Percentiles rank a stretch among this genome's conserved stretches.
phyloP scores from a whole-genome alignment of 2,888 invertebrate genomes.

The Agrilus mali region DNA sequence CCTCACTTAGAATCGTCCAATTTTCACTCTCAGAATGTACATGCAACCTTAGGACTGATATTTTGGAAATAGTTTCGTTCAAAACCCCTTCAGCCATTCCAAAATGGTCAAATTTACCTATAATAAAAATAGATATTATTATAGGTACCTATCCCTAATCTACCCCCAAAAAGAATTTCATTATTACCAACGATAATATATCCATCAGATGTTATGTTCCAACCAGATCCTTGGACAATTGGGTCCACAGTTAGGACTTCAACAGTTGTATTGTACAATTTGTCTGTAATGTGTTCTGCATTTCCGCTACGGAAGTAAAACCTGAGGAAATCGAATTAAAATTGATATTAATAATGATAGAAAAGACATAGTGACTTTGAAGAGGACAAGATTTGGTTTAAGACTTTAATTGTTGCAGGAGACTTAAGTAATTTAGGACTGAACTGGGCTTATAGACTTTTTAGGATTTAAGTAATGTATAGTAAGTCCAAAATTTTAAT shows the following conservation, averaged over 20 bases:
- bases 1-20: slow-evolving; percentile 89
- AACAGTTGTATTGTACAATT: slow-evolving; percentile 74
- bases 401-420: too few species aligned
- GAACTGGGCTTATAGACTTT: too few species aligned
- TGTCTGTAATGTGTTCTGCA: slow-evolving; percentile 77
- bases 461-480: too few species aligned
- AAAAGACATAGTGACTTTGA: too few species aligned
- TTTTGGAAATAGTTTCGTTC: slow-evolving; percentile 51
- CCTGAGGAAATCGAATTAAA: slow-evolving; percentile 34
- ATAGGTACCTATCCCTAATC: neutral
- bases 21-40: slow-evolving; percentile 70
- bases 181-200: slow-evolving; percentile 53
- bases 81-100: slow-evolving; percentile 68
- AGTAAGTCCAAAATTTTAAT: too few species aligned
- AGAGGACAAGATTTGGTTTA: neutral
- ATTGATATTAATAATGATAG: neutral
- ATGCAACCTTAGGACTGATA: slow-evolving; percentile 61
- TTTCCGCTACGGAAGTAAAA: slow-evolving; percentile 81
- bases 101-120: slow-evolving; percentile 62
- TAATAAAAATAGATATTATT: neutral
- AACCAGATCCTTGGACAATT: slow-evolving; percentile 35
- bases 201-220: slow-evolving; percentile 52
- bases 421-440: too few species aligned
- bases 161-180: neutral
- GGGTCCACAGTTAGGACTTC: slow-evolving; percentile 54